Base-by-base conservation (phyloP, 1,140 invertebrate genomes). In the Chrysomallon squamiferum region DNA sequence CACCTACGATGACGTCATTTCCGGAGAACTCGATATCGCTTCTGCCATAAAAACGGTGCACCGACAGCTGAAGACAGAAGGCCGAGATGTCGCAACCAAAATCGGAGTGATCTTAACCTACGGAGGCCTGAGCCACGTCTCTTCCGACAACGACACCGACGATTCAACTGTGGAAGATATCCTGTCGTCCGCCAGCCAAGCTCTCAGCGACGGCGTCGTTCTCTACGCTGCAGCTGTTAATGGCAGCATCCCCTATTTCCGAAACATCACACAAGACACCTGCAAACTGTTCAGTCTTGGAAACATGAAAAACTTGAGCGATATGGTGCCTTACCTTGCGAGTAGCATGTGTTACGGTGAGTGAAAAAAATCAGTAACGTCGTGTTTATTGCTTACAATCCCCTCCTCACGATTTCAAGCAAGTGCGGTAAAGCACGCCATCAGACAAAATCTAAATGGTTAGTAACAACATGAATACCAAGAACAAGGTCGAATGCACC, bases 231-330 rank as follows among this genome's bases (percentile, higher is more conserved):
- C 50, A 11, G 29, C 22, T n/a, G 25, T 22, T 5, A 29, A 29
- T 27, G 50, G 50, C 11, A 29, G 50, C 22, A 2, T 52, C 3
- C 50, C 50, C 3, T 22, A 13, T 3, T 52, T 52, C 20, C 6
- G 4, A 13, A 52, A 52, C 25, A 52, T 52, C 50, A 52, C 50
- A 22, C 22, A 27, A 29, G 25, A 52, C 20, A 22, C 50, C 2
- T 52, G 50, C 50, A 52, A 22, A 22, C 25, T 52, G 50, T 52
- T 52, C 50, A 52, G 50, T 29, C 25, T 52, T 13, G 50, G 50
- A 22, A 52, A 2, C 29, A 27, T 27, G 22, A 3, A 2, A 15
- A 52, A 52, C 29, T 29, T 52, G 22, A 4, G 25, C 1, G 20
- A 22, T 52, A 13, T 52, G 22, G 22, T 52, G 25, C 50, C 50